These are phyloP conservation scores for Brachypodius melanocephalos DNA, from an alignment of 2,113 vertebrate species.

Conservation along the genomic window DNA sequence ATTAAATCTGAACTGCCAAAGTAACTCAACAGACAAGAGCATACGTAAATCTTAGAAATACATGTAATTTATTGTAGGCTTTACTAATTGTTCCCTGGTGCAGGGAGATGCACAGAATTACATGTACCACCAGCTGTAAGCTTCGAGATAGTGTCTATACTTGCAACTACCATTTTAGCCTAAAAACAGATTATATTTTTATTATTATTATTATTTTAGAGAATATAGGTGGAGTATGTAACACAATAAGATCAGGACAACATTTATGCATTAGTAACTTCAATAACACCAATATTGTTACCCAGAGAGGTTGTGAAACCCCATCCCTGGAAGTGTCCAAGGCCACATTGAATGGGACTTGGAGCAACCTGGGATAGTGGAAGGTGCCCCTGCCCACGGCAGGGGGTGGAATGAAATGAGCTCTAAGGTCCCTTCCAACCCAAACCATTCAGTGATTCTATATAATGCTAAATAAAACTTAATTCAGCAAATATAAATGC, in stretches of 20 bases:
- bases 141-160: background rate
- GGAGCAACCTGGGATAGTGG: background rate
- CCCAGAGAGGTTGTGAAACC: background rate
- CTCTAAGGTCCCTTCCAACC: background rate
- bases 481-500: background rate
- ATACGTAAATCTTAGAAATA: background rate
- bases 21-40: background rate
- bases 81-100: background rate
- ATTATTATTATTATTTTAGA: background rate
- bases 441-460: background rate
- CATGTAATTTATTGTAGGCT: background rate
- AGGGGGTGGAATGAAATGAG: background rate
- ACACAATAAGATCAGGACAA: background rate
- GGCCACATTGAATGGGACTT: rapidly evolving
- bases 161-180: background rate
- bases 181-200: background rate
- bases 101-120: background rate
- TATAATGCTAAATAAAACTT: background rate
- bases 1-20: background rate
- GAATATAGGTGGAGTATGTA: background rate
- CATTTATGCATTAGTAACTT: background rate
- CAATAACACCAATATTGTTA: background rate
- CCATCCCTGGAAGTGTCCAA: background rate
- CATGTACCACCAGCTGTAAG: background rate
- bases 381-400: background rate